Evolutionary conservation across 2,888 invertebrate genomes (phyloP).

Genomic region (Mactromeris polynyma): DNA sequence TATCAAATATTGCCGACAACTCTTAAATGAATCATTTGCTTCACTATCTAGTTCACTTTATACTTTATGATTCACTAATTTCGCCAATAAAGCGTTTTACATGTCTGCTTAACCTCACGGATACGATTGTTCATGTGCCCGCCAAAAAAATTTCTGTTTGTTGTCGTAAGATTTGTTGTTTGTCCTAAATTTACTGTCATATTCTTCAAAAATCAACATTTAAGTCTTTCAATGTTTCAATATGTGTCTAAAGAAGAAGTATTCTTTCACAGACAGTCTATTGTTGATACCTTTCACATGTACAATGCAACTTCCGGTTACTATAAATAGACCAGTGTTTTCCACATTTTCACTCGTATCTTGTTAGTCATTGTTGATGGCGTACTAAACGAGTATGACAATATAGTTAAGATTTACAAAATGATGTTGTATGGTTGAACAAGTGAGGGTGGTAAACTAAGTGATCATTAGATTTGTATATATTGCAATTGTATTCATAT

Average conservation of each 20-base stretch:
- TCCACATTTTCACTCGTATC: slow-evolving; percentile 24
- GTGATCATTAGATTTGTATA: too few species aligned
- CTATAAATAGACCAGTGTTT: slow-evolving; percentile 56
- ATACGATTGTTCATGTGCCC: slow-evolving; percentile 4
- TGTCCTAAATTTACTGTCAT: background rate
- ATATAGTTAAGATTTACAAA: too few species aligned
- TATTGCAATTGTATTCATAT: too few species aligned
- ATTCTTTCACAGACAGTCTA: background rate
- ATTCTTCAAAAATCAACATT: background rate
- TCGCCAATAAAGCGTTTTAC: background rate
- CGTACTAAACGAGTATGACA: too few species aligned
- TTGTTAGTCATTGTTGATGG: background rate
- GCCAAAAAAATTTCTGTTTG: slow-evolving; percentile 17
- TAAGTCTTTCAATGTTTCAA: background rate
- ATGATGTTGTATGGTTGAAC: too few species aligned
- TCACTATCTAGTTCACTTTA: background rate
- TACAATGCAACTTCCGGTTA: slow-evolving; percentile 59
- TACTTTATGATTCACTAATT: background rate
- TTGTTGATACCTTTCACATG: background rate
- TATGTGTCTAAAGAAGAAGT: background rate
- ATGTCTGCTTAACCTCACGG: background rate
- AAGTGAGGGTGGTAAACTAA: too few species aligned
- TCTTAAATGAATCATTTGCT: background rate
- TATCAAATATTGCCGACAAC: background rate
- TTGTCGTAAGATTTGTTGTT: background rate